Evolutionary conservation across 2,888 invertebrate species (phyloP).

Genomic region (Amphipoea oculea): DNA sequence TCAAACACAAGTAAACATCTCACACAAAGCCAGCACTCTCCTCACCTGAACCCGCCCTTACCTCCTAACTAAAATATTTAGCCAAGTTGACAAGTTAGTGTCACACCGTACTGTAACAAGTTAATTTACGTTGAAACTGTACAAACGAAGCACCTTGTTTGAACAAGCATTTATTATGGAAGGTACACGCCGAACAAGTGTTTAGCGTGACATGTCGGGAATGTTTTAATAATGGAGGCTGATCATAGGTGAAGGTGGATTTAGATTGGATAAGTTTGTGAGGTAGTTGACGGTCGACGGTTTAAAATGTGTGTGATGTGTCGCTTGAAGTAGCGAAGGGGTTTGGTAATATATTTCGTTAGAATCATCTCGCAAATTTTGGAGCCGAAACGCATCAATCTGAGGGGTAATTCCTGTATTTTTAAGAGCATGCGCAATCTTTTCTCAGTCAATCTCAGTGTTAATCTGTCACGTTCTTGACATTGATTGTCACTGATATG

Average conservation of each 20-base stretch:
- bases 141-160: slow-evolving; percentile 73
- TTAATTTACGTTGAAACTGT: slow-evolving; percentile 76
- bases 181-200: slow-evolving; percentile 46
- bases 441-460: neutral
- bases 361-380: neutral
- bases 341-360: neutral
- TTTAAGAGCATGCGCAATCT: neutral
- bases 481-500: too few relatives aligned
- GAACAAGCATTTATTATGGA: slow-evolving; percentile 62
- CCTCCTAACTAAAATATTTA: slow-evolving; percentile 75
- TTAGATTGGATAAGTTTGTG: slow-evolving; percentile 30
- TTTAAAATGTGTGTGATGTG: neutral
- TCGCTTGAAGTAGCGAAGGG: rapidly evolving
- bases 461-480: neutral
- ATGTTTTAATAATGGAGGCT: slow-evolving; percentile 55
- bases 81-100: slow-evolving; percentile 74
- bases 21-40: slow-evolving; percentile 24
- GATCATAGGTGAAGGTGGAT: slow-evolving; percentile 5
- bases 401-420: neutral
- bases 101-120: slow-evolving; percentile 71
- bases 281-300: neutral
- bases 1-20: slow-evolving; percentile 6
- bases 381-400: too few relatives aligned
- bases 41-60: slow-evolving; percentile 50
- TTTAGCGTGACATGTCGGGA: slow-evolving; percentile 43